Evolutionary conservation across 1,140 invertebrate genomes (phyloP).

Genomic region (Paraescarpia echinospica): DNA sequence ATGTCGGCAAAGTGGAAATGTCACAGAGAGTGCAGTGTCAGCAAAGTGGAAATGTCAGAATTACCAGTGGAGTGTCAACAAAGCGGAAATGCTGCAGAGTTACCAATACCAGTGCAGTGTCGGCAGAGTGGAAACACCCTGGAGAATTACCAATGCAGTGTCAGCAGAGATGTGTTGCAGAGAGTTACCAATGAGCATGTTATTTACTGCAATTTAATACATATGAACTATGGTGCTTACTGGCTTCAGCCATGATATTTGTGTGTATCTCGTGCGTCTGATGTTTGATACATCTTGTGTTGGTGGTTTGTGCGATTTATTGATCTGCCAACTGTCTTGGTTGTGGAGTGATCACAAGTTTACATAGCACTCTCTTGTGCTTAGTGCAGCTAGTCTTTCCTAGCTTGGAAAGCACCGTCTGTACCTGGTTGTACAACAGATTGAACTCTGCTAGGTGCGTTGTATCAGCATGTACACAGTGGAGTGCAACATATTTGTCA

Average conservation of each 20-base stretch:
- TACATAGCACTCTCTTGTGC: not conserved
- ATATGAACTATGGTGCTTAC: not conserved
- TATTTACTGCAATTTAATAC: not conserved
- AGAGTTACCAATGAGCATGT: not conserved
- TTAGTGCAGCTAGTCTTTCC: not conserved
- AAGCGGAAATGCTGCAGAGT: no score
- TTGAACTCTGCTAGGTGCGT: not conserved
- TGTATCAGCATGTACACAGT: not conserved
- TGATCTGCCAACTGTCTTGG: not conserved
- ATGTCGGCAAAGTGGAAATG: not conserved
- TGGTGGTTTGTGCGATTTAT: not conserved
- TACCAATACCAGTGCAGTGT: no score
- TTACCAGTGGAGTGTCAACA: no score
- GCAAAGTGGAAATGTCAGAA: no score
- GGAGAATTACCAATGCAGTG: no score
- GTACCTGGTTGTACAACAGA: not conserved
- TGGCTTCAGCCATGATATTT: not conserved
- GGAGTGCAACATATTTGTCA: not conserved
- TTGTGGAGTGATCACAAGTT: not conserved
- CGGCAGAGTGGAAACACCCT: no score
- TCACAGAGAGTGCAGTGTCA: no score
- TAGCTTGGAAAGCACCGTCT: not conserved
- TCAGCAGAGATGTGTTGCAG: no score
- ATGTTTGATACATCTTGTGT: not conserved
- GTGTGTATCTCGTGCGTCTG: not conserved